These are phyloP conservation scores for Psittacula echo DNA, from an alignment of 2,797 vertebrate species.

Conservation along the genomic window DNA sequence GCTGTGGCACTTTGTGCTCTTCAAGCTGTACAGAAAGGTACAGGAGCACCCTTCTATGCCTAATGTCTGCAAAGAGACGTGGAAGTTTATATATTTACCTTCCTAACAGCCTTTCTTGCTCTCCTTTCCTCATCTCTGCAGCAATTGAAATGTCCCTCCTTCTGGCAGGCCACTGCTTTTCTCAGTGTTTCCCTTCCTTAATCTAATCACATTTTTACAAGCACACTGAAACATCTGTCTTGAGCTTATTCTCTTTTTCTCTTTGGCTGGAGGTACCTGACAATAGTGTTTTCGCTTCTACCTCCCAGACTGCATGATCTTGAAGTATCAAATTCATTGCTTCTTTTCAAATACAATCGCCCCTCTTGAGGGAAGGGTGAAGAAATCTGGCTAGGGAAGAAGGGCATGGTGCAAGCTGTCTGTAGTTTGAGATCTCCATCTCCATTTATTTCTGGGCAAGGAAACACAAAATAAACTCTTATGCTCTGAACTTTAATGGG, in stretches of 20 bases:
- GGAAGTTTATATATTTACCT: neutral
- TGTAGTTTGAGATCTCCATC: neutral
- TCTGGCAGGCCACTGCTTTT: neutral
- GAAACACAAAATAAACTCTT: neutral
- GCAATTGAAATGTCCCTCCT: neutral
- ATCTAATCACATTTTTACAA: neutral
- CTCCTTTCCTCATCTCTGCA: neutral
- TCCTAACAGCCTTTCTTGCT: neutral
- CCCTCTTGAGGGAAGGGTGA: neutral
- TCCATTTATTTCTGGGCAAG: neutral
- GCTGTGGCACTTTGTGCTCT: neutral
- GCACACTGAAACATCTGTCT: neutral
- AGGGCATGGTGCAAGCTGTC: neutral
- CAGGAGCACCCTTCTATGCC: neutral
- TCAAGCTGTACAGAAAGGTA: neutral
- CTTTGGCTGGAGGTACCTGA: neutral
- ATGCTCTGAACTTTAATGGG: slow-evolving; percentile 23
- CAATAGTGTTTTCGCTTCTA: neutral
- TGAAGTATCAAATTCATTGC: neutral
- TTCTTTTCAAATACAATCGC: neutral
- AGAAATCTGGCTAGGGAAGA: neutral
- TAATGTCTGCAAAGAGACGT: neutral
- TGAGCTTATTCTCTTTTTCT: neutral
- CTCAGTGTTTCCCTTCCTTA: neutral
- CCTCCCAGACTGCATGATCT: neutral